Base-by-base conservation (phyloP, 2,888 invertebrate genomes). In the Scelioninae gen. 1 region DNA sequence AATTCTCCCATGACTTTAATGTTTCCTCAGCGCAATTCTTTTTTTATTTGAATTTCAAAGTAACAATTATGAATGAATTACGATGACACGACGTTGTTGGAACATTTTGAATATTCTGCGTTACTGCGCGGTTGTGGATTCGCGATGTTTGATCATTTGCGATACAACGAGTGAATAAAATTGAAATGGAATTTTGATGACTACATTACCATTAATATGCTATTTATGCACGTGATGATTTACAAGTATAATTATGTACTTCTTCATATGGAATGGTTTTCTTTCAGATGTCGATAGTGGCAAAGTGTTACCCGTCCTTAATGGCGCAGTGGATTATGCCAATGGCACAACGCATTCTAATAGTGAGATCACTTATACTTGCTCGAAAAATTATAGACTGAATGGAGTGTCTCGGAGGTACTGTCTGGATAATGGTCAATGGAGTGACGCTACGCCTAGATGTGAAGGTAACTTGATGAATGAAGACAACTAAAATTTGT, bases 231-330 rank as follows among this genome's bases (percentile, higher is more conserved):
- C 23, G 23, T 23, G 5, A 10, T 43, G 9, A 43, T 43, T 43
- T 10, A 5, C 43, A 43, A 11, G 11, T 43, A 43, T 43, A 43
- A 43, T 43, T 43, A 5, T 10, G n/a, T 11, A 11, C 11, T 11
- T 10, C 11, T 43, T 62, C 31, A 45, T 7, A 45, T 31, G 32
- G 13, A 60, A 34, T 15, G n/a, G 5, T 58, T 32, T 16, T n/a
- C 47, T 83, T 71, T 6, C 89, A 98, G 98, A 96, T 91, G 95
- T 98, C 83, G 97, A 98, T 89, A 98, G 98, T 90, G 98, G 97
- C 6, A 95, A 96, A 89, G 95, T 98, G 13, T 94, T 96, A 1
- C 95, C 97, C 0, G 92, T 97, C 85, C 94, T 96, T 0, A 96
- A 96, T 89, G 98, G 98, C 5, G 94, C 95, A 16, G 94, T 96